Conservation (phyloP, 2,888 invertebrate genomes). For the Campoplex nolae region DNA sequence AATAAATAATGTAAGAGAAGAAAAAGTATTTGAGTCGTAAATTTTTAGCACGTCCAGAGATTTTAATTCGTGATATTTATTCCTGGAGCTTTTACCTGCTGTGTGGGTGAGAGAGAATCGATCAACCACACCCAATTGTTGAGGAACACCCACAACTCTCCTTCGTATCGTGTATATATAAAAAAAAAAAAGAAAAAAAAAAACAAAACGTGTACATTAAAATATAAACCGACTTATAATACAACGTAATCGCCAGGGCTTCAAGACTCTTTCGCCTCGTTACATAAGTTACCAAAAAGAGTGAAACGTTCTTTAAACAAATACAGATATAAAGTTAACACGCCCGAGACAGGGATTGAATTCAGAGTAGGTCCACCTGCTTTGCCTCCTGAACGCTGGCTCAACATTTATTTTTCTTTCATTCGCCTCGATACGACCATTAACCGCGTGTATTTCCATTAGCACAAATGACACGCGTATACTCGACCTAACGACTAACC, state of each 20-base stretch:
- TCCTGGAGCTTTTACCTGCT: neutral
- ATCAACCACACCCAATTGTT: conserved; percentile 66
- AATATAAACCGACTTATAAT: conserved; percentile 22
- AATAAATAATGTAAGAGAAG: neutral
- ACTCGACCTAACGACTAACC: conserved; percentile 2
- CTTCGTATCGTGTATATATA: neutral
- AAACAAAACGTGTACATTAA: neutral
- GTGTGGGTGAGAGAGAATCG: conserved; percentile 49
- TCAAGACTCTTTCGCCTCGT: conserved; percentile 39
- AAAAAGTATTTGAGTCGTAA: conserved; percentile 26
- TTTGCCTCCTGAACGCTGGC: conserved; percentile 42
- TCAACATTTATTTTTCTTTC: conserved; percentile 52
- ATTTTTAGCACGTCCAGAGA: conserved; percentile 30
- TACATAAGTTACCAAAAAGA: conserved; percentile 65
- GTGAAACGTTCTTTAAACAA: neutral
- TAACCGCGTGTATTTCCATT: conserved; percentile 17
- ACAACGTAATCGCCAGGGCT: conserved; percentile 57
- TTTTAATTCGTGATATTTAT: conserved; percentile 25
- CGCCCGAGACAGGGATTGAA: conserved; percentile 59
- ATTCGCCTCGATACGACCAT: conserved; percentile 33
- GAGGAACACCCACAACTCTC: conserved; percentile 37
- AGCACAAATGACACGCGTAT: conserved; percentile 24
- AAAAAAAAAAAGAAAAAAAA: neutral
- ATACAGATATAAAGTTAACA: neutral
- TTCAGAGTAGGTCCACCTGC: conserved; percentile 63